Percentiles rank a stretch among this genome's conserved stretches.
These are phyloP conservation scores for Enteromius thamalakanensis DNA, from an alignment of 2,797 vertebrate species.

Conservation along the genomic window DNA sequence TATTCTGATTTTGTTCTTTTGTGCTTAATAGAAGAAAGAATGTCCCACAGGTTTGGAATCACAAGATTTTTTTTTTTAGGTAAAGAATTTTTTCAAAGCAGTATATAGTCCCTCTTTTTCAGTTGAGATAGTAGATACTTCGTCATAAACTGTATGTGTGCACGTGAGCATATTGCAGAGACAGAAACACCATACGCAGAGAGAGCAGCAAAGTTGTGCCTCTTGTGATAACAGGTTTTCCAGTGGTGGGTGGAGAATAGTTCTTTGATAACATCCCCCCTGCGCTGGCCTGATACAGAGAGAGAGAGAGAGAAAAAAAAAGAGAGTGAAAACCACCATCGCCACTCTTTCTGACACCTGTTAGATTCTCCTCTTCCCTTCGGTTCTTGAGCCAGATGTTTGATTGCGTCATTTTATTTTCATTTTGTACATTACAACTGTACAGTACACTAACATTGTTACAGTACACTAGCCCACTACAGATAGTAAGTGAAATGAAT, in stretches of 20 bases:
- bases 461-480: not conserved
- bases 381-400: not conserved
- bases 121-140: not conserved
- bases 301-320: conserved; percentile 7
- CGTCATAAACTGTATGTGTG: conserved; percentile 19
- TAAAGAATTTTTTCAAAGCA: not conserved
- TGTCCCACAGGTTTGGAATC: not conserved
- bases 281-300: conserved; percentile 76
- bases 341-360: conserved; percentile 60
- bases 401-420: not conserved
- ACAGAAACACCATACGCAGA: conserved; percentile 37
- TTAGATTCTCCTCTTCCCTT: conserved; percentile 14
- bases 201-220: conserved; percentile 65
- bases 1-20: not conserved
- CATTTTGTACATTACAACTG: not conserved
- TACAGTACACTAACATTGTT: not conserved
- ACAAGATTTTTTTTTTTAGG: not conserved
- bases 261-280: conserved; percentile 73
- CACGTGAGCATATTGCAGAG: conserved; percentile 48
- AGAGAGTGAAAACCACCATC: conserved; percentile 1
- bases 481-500: not conserved
- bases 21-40: not conserved
- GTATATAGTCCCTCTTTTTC: not conserved
- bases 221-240: conserved; percentile 77
- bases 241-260: conserved; percentile 75